A percentile compares a stretch with the other conserved stretches of the same genome.
These are phyloP conservation scores for Cinara cedri DNA, from an alignment of 2,888 invertebrate genomes.

Conservation along the genomic window DNA sequence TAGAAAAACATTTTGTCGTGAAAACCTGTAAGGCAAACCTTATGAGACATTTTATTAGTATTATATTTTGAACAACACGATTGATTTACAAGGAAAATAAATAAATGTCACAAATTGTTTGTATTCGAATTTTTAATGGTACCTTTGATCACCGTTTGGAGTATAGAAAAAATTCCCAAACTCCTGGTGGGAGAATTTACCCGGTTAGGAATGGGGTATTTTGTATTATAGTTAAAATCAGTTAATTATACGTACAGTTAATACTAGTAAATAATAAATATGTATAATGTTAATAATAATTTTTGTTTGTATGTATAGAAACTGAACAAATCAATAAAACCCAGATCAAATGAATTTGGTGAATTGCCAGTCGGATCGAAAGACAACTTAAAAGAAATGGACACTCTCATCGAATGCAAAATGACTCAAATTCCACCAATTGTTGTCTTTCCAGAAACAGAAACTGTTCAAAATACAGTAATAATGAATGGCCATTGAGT, in stretches of 20 bases:
- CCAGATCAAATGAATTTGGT: constrained; percentile 70
- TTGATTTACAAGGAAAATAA: no score
- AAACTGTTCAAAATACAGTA: constrained; percentile 7
- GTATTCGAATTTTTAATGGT: no score
- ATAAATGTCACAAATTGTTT: no score
- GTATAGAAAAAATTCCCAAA: no score
- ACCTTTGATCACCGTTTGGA: no score
- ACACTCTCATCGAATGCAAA: constrained; percentile 62
- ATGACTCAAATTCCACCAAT: constrained; percentile 58
- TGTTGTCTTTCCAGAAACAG: constrained; percentile 17
- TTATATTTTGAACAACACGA: background rate
- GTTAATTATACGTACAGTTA: background rate
- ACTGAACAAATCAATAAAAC: constrained; percentile 75
- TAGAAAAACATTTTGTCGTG: no score
- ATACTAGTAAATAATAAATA: no score
- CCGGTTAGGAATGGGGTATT: no score
- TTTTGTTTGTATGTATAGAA: constrained; percentile 68
- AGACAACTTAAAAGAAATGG: constrained; percentile 65
- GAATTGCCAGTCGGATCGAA: constrained; percentile 66
- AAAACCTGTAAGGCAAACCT: no score
- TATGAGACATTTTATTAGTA: background rate
- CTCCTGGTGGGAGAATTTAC: no score
- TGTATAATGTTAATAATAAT: background rate
- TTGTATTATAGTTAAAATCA: no score
- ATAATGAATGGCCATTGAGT: constrained; percentile 8